phyloP scores from a whole-genome alignment of 1,140 invertebrate species.

The Cotesia vestalis region DNA sequence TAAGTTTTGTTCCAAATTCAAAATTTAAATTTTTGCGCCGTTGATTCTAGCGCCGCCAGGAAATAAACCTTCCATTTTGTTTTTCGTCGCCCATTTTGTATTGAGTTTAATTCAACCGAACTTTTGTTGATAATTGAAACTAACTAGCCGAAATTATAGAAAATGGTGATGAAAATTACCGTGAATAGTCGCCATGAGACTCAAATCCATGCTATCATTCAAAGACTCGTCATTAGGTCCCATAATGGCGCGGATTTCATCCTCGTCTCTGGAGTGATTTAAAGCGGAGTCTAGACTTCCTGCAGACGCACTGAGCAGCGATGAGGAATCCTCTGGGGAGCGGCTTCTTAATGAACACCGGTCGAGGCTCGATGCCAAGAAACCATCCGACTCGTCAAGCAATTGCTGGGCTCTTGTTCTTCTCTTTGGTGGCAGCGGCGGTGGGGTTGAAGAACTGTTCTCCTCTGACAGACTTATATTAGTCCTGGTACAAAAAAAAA shows the following conservation, averaged over 20 bases:
- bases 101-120: no score
- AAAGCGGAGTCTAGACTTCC: constrained; percentile 85
- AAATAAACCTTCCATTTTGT: no score
- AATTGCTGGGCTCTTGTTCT: constrained; percentile 65
- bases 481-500: constrained; percentile 46
- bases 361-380: constrained; percentile 69
- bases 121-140: no score
- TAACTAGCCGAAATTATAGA: neutral
- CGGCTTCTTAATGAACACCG: constrained; percentile 71
- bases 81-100: no score
- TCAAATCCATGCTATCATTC: constrained; percentile 64
- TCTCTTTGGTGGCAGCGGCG: constrained; percentile 79
- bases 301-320: constrained; percentile 76
- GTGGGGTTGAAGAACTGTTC: constrained; percentile 67
- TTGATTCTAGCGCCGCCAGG: no score
- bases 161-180: constrained; percentile 44
- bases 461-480: constrained; percentile 58
- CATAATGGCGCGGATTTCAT: constrained; percentile 72
- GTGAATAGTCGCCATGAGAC: constrained; percentile 63
- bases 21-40: no score
- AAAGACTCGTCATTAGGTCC: constrained; percentile 67
- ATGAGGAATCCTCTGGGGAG: constrained; percentile 75
- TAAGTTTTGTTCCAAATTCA: no score
- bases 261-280: constrained; percentile 82
- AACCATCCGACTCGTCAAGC: constrained; percentile 64